Percentiles rank a stretch among this genome's conserved stretches.
These are phyloP conservation scores for Caradrina kadenii DNA, from an alignment of 2,888 invertebrate genomes.

Conservation along the genomic window DNA sequence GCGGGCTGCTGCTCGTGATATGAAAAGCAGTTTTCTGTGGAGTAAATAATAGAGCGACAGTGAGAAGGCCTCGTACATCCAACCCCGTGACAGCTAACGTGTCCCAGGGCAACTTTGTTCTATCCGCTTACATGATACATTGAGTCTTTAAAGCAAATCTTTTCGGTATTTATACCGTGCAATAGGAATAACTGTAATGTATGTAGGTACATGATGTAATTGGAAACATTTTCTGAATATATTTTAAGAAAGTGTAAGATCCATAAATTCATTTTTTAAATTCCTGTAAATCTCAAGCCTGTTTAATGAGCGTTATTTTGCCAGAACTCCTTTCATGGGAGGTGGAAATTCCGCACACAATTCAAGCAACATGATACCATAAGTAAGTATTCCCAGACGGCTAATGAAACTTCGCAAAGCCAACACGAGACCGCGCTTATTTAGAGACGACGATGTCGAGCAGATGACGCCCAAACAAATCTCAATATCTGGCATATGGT, in stretches of 20 bases:
- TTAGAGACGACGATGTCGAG: slow-evolving; percentile 85
- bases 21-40: slow-evolving; percentile 86
- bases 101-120: slow-evolving; percentile 60
- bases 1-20: slow-evolving; percentile 84
- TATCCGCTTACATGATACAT: slow-evolving; percentile 36
- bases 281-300: slow-evolving; percentile 30
- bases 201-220: not conserved
- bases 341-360: slow-evolving; percentile 75
- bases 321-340: slow-evolving; percentile 59
- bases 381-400: slow-evolving; percentile 84
- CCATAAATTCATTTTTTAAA: slow-evolving; percentile 14
- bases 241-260: not conserved
- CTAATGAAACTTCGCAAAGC: slow-evolving; percentile 87
- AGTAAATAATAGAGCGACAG: slow-evolving; percentile 84
- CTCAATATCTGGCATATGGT: slow-evolving; percentile 89
- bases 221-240: not conserved
- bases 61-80: slow-evolving; percentile 72
- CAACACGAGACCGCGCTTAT: slow-evolving; percentile 84
- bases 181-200: not conserved
- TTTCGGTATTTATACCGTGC: slow-evolving; percentile 13
- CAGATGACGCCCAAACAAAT: slow-evolving; percentile 90
- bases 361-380: slow-evolving; percentile 83
- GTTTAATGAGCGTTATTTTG: slow-evolving; percentile 50
- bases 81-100: slow-evolving; percentile 70
- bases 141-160: slow-evolving; percentile 18